These are phyloP conservation scores for Clarias pachynema DNA, from an alignment of 2,797 vertebrate species.

Conservation along the genomic window DNA sequence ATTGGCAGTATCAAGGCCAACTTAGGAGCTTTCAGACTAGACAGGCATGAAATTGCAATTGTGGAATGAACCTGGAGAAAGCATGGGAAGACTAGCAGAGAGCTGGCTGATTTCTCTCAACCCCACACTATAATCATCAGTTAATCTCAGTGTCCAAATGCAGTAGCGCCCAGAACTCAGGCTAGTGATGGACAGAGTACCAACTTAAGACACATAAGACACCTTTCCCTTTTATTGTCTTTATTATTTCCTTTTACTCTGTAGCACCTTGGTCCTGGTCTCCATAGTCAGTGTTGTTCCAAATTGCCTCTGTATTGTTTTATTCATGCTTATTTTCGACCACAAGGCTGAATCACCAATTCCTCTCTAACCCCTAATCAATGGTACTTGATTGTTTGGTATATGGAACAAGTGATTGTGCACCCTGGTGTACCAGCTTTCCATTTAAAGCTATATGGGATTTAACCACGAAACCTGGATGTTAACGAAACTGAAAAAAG, in stretches of 20 bases:
- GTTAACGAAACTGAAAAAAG: too few relatives aligned
- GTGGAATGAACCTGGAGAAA: slow-evolving; percentile 32
- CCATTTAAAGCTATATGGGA: too few relatives aligned
- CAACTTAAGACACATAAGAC: slow-evolving; percentile 5
- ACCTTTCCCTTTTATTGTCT: slow-evolving; percentile 16
- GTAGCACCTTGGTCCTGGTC: too few relatives aligned
- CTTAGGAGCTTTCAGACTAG: slow-evolving; percentile 38
- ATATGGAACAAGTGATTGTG: too few relatives aligned
- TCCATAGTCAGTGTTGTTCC: too few relatives aligned
- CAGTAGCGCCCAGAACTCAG: slow-evolving; percentile 12
- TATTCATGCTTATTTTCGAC: too few relatives aligned
- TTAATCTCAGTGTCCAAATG: slow-evolving; percentile 28
- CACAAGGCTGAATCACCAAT: too few relatives aligned
- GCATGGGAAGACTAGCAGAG: slow-evolving; percentile 1
- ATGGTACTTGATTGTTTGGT: too few relatives aligned
- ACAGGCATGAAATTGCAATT: slow-evolving; percentile 56
- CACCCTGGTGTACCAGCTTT: too few relatives aligned
- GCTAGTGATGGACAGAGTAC: slow-evolving; percentile 30
- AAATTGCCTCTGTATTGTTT: too few relatives aligned
- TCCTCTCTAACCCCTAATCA: too few relatives aligned
- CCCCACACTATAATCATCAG: slow-evolving; percentile 42
- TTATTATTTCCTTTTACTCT: neutral
- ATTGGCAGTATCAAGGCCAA: slow-evolving; percentile 52
- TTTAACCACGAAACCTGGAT: too few relatives aligned
- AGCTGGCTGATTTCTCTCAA: neutral